Conservation (phyloP, 53 echinoderm and acorn worm species). For the Holothuria leucospilota region DNA sequence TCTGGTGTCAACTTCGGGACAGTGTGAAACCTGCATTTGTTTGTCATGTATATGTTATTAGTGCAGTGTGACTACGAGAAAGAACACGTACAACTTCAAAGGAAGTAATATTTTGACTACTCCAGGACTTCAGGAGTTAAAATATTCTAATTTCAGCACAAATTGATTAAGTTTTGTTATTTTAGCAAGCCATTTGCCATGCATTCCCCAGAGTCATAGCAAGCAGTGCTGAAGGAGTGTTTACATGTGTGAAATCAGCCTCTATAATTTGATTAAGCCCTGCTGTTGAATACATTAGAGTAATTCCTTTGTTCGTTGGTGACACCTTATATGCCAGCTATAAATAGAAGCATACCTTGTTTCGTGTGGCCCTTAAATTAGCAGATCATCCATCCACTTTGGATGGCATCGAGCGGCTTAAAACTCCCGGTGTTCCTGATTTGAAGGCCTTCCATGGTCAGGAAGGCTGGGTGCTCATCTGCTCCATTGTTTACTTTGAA, state of each 20-base stretch:
- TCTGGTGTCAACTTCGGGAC: no score
- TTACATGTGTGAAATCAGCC: background rate
- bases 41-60: no score
- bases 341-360: background rate
- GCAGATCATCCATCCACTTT: no score
- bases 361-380: background rate
- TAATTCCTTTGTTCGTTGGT: constrained; percentile 24
- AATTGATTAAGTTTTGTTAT: constrained; percentile 11
- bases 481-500: constrained; percentile 5
- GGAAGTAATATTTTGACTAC: no score
- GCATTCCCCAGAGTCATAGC: background rate
- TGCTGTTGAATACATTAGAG: background rate
- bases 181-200: background rate
- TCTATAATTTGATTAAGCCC: constrained; percentile 27
- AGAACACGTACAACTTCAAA: no score
- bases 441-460: constrained; percentile 14
- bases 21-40: no score
- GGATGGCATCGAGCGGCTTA: background rate
- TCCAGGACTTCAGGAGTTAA: no score
- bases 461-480: background rate
- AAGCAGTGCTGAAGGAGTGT: background rate
- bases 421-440: background rate
- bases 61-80: no score
- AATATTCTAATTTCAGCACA: background rate
- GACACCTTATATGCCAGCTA: constrained; percentile 9